Percentiles rank a stretch among this genome's conserved stretches.
These are phyloP conservation scores for Microctenopoma stevenorrisi DNA, from an alignment of 2,797 vertebrate species.

Conservation along the genomic window DNA sequence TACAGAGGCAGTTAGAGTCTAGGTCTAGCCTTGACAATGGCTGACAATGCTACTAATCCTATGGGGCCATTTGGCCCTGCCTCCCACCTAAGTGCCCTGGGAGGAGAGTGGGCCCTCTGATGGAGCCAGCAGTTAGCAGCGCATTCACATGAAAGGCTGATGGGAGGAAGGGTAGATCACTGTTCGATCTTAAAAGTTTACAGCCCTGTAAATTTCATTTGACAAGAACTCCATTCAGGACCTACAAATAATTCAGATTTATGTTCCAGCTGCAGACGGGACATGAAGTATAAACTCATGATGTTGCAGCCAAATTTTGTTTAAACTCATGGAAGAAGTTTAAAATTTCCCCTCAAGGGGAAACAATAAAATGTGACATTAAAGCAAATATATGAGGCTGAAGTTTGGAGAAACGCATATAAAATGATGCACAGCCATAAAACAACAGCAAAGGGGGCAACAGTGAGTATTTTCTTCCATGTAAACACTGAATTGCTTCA, in stretches of 20 bases:
- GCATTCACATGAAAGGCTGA: conserved; percentile 55
- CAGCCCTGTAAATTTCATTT: not conserved
- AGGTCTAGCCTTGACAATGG: conserved; percentile 70
- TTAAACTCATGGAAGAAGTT: not conserved
- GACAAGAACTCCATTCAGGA: not conserved
- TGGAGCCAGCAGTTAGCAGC: conserved; percentile 55
- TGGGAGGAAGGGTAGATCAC: conserved; percentile 29
- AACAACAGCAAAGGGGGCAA: not conserved
- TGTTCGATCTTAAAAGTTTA: conserved; percentile 6
- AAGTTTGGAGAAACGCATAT: not conserved
- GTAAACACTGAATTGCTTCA: not conserved
- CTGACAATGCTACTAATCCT: conserved; percentile 59
- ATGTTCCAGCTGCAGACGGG: not conserved
- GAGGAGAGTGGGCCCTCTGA: conserved; percentile 30
- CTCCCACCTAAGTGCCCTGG: conserved; percentile 28
- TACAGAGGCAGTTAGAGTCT: conserved; percentile 49
- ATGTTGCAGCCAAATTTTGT: not conserved
- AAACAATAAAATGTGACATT: not conserved
- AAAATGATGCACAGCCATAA: not conserved
- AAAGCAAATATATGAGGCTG: not conserved
- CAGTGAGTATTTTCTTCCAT: not conserved
- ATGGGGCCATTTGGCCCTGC: conserved; percentile 49
- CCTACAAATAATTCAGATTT: not conserved
- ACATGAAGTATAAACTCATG: not conserved
- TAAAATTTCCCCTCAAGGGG: not conserved